phyloP scores from a whole-genome alignment of 2,797 vertebrate genomes.

The Diplodus puntazzo region DNA sequence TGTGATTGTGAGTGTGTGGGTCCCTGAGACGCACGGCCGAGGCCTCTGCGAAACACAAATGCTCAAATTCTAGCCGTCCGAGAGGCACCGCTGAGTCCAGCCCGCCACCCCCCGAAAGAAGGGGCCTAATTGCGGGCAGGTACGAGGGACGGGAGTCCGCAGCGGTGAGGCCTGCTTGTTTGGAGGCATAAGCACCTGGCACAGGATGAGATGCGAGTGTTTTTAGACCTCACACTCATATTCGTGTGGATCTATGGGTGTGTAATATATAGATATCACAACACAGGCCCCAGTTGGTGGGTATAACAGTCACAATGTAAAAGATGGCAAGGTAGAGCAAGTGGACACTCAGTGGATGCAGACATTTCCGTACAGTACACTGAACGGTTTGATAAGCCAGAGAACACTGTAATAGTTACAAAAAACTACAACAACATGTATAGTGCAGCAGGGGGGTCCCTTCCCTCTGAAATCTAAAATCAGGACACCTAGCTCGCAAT shows the following conservation, averaged over 20 bases:
- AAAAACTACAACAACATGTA: no score
- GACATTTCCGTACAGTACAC: no score
- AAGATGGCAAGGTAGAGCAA: no score
- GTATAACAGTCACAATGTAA: neutral
- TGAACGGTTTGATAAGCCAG: no score
- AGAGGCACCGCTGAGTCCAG: constrained; percentile 20
- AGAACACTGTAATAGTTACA: no score
- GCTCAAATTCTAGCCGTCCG: constrained; percentile 10
- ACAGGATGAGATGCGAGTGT: neutral
- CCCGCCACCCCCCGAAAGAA: neutral
- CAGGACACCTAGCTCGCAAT: no score
- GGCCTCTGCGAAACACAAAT: constrained; percentile 49
- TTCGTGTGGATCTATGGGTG: neutral
- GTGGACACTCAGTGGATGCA: no score
- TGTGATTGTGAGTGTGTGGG: constrained; percentile 16
- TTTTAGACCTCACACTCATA: neutral
- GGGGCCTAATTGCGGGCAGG: constrained; percentile 66
- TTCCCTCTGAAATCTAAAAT: no score
- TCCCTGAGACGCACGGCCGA: constrained; percentile 12
- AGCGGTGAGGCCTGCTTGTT: constrained; percentile 35
- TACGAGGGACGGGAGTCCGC: constrained; percentile 44
- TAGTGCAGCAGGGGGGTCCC: no score
- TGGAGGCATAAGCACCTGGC: constrained; percentile 30
- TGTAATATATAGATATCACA: neutral
- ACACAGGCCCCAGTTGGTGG: neutral